Conservation (phyloP, 1,140 invertebrate species). For the Drosophila lini region DNA sequence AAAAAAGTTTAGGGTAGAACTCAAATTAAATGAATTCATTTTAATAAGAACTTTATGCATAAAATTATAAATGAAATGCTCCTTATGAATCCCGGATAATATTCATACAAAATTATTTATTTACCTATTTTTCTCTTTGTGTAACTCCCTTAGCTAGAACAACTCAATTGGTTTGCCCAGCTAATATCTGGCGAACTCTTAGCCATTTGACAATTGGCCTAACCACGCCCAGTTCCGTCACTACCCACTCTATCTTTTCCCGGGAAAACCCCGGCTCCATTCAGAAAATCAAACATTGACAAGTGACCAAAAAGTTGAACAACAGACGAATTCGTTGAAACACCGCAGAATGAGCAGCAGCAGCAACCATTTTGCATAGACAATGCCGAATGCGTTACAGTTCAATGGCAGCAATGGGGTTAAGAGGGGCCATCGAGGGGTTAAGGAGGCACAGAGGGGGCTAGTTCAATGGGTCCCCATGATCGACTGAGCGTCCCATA, state of each 20-base stretch:
- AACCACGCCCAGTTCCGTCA: background rate
- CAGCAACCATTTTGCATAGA: slow-evolving; percentile 65
- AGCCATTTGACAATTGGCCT: slow-evolving; percentile 23
- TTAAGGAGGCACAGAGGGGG: background rate
- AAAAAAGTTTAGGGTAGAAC: no score
- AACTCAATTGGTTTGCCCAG: slow-evolving; percentile 13
- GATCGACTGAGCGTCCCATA: slow-evolving; percentile 66
- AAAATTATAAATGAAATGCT: no score
- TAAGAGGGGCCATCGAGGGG: slow-evolving; percentile 4
- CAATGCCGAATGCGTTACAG: slow-evolving; percentile 75
- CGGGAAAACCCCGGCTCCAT: slow-evolving; percentile 1
- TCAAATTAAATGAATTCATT: no score
- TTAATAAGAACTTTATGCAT: no score
- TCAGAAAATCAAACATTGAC: slow-evolving; percentile 37
- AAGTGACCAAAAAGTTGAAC: slow-evolving; percentile 68
- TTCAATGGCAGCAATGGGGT: slow-evolving; percentile 56
- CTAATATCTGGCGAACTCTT: slow-evolving; percentile 31
- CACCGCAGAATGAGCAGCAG: slow-evolving; percentile 43
- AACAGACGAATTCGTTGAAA: slow-evolving; percentile 57
- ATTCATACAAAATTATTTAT: no score
- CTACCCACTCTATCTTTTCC: background rate
- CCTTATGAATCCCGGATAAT: no score
- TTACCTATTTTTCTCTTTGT: background rate
- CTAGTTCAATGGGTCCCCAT: slow-evolving; percentile 49
- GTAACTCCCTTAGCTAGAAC: background rate